Evolutionary conservation across 1,140 invertebrate genomes (phyloP), one percentile per base, ranked within the genome.

Genomic region (Chelonus insularis): DNA sequence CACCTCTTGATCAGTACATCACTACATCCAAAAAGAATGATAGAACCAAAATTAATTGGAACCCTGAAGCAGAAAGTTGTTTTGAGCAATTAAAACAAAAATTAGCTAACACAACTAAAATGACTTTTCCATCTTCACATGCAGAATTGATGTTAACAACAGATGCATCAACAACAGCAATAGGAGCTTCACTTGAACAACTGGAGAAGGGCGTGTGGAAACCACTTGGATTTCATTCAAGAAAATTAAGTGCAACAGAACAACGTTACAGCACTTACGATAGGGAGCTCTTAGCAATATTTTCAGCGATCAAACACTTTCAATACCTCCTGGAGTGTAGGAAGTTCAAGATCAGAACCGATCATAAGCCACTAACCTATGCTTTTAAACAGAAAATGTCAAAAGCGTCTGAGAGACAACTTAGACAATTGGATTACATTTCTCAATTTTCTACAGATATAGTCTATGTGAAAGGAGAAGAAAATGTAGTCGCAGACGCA

Each of bases 401-500:
- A 1, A 57, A 60, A 43, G 58, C 52, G 6, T 51, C 41, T 11
- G 20, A 36, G 1, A 37, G 63, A 20, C 63, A 65, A 55, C 8
- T 61, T 6, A 25, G 63, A 9, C 66, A 74, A 39, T 48, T 72
- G 1, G n/a, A n/a, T n/a, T n/a, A n/a, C n/a, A n/a, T n/a, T n/a
- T n/a, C n/a, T n/a, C n/a, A n/a, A n/a, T n/a, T n/a, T n/a, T n/a
- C n/a, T n/a, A n/a, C n/a, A n/a, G n/a, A n/a, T n/a, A n/a, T n/a
- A n/a, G n/a, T n/a, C n/a, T n/a, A n/a, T n/a, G n/a, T n/a, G n/a
- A n/a, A n/a, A n/a, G n/a, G n/a, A n/a, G n/a, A n/a, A n/a, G 52
- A 64, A 4, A 78, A 81, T 43, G 39, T 66, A 0, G 67, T 71
- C 0, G 72, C 73, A 2, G 74, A 73, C 56, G 52, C 68, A 1